phyloP scores from a whole-genome alignment of 2,797 vertebrate genomes.

The Aythya fuligula region DNA sequence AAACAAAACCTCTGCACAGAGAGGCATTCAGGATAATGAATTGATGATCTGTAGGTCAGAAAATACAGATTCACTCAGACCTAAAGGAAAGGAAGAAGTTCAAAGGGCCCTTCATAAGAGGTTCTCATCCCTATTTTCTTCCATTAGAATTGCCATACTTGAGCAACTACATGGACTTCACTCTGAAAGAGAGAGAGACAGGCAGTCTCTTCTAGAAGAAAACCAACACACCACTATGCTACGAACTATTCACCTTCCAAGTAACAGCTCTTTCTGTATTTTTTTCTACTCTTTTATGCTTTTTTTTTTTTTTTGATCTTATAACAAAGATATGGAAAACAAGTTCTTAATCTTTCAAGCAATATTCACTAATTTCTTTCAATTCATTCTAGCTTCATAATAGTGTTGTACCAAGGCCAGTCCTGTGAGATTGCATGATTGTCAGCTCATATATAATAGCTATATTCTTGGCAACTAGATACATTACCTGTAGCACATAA shows the following conservation, averaged over 20 bases:
- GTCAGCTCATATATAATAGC: not conserved
- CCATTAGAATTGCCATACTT: not conserved
- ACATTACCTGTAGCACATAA: not conserved
- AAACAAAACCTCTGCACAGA: not conserved
- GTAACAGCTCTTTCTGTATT: not conserved
- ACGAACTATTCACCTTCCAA: not conserved
- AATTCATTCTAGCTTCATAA: not conserved
- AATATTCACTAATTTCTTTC: not conserved
- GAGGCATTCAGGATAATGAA: not conserved
- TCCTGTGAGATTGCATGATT: not conserved
- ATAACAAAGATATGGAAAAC: not conserved
- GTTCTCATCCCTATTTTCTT: not conserved
- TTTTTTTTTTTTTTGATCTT: too few species aligned
- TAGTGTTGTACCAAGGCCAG: not conserved
- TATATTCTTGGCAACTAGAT: not conserved
- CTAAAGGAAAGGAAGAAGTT: not conserved
- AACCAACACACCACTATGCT: not conserved
- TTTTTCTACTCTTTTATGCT: too few species aligned
- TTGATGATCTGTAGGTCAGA: not conserved
- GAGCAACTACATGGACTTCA: not conserved
- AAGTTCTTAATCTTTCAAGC: not conserved
- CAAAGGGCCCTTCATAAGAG: not conserved
- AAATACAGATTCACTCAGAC: not conserved
- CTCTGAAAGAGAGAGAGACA: not conserved
- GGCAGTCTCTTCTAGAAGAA: not conserved